phyloP scores from a whole-genome alignment of 1,140 invertebrate species.

The Phthorimaea operculella region DNA sequence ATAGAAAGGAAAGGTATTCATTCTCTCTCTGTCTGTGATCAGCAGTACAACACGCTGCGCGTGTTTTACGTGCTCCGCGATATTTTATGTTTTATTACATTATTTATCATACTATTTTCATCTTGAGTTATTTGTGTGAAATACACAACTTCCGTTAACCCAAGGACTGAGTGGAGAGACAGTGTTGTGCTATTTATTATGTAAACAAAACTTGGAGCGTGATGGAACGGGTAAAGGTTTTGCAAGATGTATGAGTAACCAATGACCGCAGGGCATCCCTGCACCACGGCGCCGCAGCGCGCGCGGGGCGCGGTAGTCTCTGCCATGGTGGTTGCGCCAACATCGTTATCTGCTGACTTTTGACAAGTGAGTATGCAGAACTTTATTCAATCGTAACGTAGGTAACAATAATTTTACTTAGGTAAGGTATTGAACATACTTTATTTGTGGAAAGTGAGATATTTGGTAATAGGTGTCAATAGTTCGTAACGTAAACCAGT shows the following conservation, averaged over 20 bases:
- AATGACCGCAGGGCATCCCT: conserved; percentile 47
- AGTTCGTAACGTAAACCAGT: background rate
- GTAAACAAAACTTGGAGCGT: conserved; percentile 27
- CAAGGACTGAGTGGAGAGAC: background rate
- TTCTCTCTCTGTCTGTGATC: conserved; percentile 23
- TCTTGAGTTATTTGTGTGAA: background rate
- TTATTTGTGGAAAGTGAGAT: too few species aligned
- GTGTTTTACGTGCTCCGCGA: conserved; percentile 11
- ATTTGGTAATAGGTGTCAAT: too few species aligned
- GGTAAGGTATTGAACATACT: too few species aligned
- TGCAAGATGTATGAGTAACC: conserved; percentile 50
- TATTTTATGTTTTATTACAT: conserved; percentile 3
- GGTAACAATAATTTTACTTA: too few species aligned
- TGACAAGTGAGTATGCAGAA: conserved; percentile 2
- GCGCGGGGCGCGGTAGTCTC: conserved; percentile 15
- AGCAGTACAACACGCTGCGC: conserved; percentile 16
- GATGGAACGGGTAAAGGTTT: conserved; percentile 30
- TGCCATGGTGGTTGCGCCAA: background rate
- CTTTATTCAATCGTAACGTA: too few species aligned
- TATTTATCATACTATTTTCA: background rate
- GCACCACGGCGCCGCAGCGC: conserved; percentile 23
- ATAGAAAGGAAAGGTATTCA: conserved; percentile 18
- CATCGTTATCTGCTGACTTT: conserved; percentile 1
- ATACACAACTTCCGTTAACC: background rate
- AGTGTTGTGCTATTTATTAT: conserved; percentile 20